Conservation (phyloP, 1,140 invertebrate species). For the Notospermus geniculatus region DNA sequence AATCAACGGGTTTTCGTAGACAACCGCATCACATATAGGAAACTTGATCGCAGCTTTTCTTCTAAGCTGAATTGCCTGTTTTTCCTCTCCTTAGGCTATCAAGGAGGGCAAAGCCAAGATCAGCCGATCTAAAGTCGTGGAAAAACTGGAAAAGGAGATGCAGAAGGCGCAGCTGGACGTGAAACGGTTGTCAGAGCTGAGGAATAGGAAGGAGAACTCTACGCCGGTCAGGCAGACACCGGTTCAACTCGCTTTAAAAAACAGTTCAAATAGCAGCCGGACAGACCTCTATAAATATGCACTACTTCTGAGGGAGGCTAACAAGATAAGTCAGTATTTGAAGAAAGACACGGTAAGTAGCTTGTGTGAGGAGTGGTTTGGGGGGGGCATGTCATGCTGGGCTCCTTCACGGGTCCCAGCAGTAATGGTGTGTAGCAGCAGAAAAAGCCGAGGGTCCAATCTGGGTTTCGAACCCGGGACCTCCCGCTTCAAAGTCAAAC, state of each 20-base stretch:
- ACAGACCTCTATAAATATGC: conserved; percentile 43
- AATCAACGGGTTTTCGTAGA: no score
- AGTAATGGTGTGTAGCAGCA: no score
- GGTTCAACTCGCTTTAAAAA: background rate
- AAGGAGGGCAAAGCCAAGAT: conserved; percentile 7
- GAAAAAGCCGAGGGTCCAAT: no score
- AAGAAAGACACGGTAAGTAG: conserved; percentile 45
- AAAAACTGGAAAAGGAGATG: conserved; percentile 36
- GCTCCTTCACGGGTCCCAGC: no score
- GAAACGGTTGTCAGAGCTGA: conserved; percentile 21
- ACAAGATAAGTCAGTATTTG: conserved; percentile 50
- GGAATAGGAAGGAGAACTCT: background rate
- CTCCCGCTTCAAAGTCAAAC: no score
- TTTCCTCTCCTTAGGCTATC: conserved; percentile 2
- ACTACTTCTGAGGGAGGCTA: conserved; percentile 47
- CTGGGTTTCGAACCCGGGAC: no score
- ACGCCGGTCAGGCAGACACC: background rate
- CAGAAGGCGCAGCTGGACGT: conserved; percentile 24
- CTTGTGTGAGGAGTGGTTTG: no score
- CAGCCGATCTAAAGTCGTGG: conserved; percentile 18
- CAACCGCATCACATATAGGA: no score
- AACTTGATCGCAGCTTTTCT: no score
- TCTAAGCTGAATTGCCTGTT: background rate
- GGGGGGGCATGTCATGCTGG: no score
- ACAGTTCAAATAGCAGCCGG: conserved; percentile 11